phyloP scores from a whole-genome alignment of 2,113 vertebrate genomes.

The Engraulis encrasicolus region DNA sequence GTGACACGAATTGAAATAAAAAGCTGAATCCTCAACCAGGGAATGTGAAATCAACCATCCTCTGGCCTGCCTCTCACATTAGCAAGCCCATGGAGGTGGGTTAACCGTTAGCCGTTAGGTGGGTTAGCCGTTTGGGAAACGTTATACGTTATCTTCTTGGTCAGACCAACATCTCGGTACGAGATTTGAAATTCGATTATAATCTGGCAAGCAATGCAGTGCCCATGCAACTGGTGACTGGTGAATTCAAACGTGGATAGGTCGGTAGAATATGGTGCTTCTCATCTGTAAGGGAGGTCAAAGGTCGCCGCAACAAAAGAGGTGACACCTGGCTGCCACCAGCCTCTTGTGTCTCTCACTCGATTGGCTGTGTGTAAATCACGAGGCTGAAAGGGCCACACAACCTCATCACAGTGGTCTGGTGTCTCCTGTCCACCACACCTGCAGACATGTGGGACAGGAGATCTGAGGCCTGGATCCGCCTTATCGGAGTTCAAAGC shows the following conservation, averaged over 20 bases:
- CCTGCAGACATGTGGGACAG: slow-evolving; percentile 49
- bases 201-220: no score
- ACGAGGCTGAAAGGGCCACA: neutral
- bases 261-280: no score
- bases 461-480: slow-evolving; percentile 43
- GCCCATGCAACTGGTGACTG: no score
- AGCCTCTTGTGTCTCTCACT: slow-evolving; percentile 47
- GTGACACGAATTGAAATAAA: neutral
- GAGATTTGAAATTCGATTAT: no score
- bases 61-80: slow-evolving; percentile 41
- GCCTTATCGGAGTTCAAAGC: slow-evolving; percentile 48
- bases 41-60: slow-evolving; percentile 18
- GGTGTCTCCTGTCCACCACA: slow-evolving; percentile 46
- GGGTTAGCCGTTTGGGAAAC: no score
- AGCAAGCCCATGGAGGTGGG: no score
- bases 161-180: no score
- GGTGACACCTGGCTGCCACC: slow-evolving; percentile 61
- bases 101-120: no score
- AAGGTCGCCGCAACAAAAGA: slow-evolving; percentile 53
- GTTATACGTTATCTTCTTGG: no score
- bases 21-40: neutral
- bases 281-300: slow-evolving; percentile 54
- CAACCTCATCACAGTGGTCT: slow-evolving; percentile 17
- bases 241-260: no score
- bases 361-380: slow-evolving; percentile 57